Conservation (phyloP, 1,140 invertebrate species). For the Trichonephila inaurata region DNA sequence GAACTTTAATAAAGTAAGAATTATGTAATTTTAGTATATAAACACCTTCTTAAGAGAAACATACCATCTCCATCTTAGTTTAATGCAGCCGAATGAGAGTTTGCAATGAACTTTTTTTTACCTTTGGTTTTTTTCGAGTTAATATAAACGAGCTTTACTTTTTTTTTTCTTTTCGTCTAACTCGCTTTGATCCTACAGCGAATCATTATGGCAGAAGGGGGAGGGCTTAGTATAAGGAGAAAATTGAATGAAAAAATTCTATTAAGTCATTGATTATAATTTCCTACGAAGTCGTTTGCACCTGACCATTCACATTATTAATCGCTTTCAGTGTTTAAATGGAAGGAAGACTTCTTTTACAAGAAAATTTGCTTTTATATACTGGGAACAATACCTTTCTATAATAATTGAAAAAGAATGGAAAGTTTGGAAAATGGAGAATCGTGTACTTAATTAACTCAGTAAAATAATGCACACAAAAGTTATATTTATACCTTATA, state of each 20-base stretch:
- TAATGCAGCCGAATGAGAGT: background rate
- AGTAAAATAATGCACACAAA: background rate
- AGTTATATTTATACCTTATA: background rate
- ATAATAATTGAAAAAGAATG: background rate
- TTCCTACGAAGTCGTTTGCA: slow-evolving; percentile 43
- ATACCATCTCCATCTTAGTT: too few relatives aligned
- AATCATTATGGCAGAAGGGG: background rate
- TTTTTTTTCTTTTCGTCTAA: too few relatives aligned
- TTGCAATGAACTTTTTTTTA: background rate
- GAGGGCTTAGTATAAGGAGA: background rate
- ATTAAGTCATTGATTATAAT: slow-evolving; percentile 59
- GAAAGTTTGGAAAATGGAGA: background rate
- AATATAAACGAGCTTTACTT: background rate
- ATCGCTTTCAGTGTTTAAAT: slow-evolving; percentile 8
- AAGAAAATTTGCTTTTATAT: slow-evolving; percentile 16
- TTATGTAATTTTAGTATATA: too few relatives aligned
- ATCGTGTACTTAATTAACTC: background rate
- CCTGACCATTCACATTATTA: slow-evolving; percentile 51
- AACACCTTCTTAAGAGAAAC: too few relatives aligned
- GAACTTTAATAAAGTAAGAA: too few relatives aligned
- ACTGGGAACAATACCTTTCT: background rate
- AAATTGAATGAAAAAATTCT: background rate
- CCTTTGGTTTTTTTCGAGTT: background rate
- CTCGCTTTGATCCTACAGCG: background rate
- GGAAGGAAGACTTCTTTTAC: background rate